Base-by-base conservation (phyloP, 2,113 vertebrate genomes). In the Mormoops blainvillei region DNA sequence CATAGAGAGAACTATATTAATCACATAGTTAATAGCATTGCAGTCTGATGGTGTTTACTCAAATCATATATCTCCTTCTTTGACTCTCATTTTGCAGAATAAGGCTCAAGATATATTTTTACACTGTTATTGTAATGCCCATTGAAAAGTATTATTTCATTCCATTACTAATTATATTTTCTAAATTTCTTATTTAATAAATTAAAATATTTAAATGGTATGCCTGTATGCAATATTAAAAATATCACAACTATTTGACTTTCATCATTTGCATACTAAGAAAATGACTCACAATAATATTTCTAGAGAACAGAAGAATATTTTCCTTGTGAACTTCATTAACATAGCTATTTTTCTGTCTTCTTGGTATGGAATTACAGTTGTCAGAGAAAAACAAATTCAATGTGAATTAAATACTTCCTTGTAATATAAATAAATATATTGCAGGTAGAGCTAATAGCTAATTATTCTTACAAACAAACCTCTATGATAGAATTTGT, bases 331-430 rank as follows among this genome's bases (percentile, higher is more conserved):
- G n/a, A 96, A 58, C 4, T 74, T 61, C 63, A 89, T 87, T 94
- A 95, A 80, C 56, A 92, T 83, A 45, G 58, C 85, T 89, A 70
- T 43, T 56, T 92, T 73, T 82, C 50, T 92, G 48, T 78, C 56
- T 94, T 97, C 61, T 84, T 80, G 52, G 50, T 84, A 95, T 92
- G 33, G 22, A 97, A 73, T 92, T 94, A 89, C 15, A 68, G 50
- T 83, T 94, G 78, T 67, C 50, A 96, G 31, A 70, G 52, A 56
- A 45, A 28, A 89, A 36, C 12, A 90, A 84, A 91, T 80, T 97
- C 85, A 92, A 6, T 80, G 24, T 88, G 56, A 94, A 50, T 71
- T 54, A 86, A 74, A 63, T 65, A 50, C 26, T 92, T 94, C 15
- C 12, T 76, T 26, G 24, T 95, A 63, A 80, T 87, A 65, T 81